Evolutionary conservation across 64 coral and sea anemone genomes (phyloP).

Genomic region (Porites australiensis): DNA sequence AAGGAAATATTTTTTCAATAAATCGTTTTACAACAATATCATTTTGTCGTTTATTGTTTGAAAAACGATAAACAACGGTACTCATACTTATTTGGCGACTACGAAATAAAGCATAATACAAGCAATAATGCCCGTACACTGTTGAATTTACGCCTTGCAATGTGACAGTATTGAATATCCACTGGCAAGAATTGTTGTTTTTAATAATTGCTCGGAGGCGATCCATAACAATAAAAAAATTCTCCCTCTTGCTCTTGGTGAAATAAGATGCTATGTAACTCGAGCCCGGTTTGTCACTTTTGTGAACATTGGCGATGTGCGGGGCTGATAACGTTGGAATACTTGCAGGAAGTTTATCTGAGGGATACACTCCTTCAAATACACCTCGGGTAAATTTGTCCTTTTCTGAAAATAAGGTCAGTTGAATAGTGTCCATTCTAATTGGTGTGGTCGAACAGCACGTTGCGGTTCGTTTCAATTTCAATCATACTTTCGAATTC

Average conservation of each 20-base stretch:
- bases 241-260: conserved; percentile 30
- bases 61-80: neutral
- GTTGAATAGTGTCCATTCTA: neutral
- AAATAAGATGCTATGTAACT: conserved; percentile 31
- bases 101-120: neutral
- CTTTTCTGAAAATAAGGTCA: neutral
- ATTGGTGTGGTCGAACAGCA: neutral
- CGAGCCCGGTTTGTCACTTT: conserved; percentile 1
- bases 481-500: too few relatives aligned
- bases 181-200: too few relatives aligned
- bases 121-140: too few relatives aligned
- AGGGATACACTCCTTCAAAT: neutral
- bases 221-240: conserved; percentile 42
- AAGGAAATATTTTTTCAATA: too few relatives aligned
- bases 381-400: neutral
- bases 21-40: conserved; percentile 5
- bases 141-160: too few relatives aligned
- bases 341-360: too few relatives aligned
- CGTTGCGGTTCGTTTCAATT: neutral
- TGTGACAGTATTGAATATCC: too few relatives aligned
- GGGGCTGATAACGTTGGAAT: neutral
- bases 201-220: too few relatives aligned
- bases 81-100: neutral
- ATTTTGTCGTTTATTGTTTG: neutral
- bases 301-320: conserved; percentile 3